Percentiles rank a stretch among this genome's conserved stretches.
phyloP scores from a whole-genome alignment of 2,888 invertebrate species.

The Cosmia pyralina region DNA sequence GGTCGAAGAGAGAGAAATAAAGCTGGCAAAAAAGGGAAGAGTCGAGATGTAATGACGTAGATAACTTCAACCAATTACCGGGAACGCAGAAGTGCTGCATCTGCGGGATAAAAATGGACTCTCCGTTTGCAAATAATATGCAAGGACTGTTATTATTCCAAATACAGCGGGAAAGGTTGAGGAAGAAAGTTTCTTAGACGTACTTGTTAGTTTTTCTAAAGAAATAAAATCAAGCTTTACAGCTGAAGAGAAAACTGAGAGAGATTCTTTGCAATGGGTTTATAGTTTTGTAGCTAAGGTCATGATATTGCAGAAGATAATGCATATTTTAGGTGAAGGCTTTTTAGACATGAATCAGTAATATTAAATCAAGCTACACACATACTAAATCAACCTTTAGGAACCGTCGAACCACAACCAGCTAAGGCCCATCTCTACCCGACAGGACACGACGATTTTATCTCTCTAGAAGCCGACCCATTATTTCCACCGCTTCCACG shows the following conservation, averaged over 20 bases:
- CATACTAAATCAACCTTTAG: conserved; percentile 51
- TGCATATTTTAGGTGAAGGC: conserved; percentile 7
- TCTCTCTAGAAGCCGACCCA: conserved; percentile 76
- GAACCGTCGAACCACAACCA: conserved; percentile 35
- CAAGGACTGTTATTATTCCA: conserved; percentile 79
- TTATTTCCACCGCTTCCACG: conserved; percentile 74
- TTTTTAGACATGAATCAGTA: conserved; percentile 27
- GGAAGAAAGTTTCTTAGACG: conserved; percentile 66
- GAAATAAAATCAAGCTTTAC: conserved; percentile 39
- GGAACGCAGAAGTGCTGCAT: conserved; percentile 86
- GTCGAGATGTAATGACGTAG: conserved; percentile 89
- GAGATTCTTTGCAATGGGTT: conserved; percentile 15
- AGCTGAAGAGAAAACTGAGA: conserved; percentile 4
- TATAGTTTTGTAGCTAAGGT: conserved; percentile 4
- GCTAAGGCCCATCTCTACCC: conserved; percentile 61
- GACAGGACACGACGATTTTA: conserved; percentile 75
- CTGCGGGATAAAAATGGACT: conserved; percentile 86
- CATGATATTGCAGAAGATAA: conserved; percentile 10
- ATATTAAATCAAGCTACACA: conserved; percentile 39
- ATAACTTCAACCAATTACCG: conserved; percentile 89
- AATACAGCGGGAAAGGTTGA: conserved; percentile 72
- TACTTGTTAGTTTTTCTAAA: conserved; percentile 40
- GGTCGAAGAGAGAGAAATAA: conserved; percentile 83
- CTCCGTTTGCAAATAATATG: conserved; percentile 81
- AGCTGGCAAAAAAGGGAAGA: conserved; percentile 83